These are phyloP conservation scores for Aphelinus atriplicis DNA, from an alignment of 1,140 invertebrate genomes.

Conservation along the genomic window DNA sequence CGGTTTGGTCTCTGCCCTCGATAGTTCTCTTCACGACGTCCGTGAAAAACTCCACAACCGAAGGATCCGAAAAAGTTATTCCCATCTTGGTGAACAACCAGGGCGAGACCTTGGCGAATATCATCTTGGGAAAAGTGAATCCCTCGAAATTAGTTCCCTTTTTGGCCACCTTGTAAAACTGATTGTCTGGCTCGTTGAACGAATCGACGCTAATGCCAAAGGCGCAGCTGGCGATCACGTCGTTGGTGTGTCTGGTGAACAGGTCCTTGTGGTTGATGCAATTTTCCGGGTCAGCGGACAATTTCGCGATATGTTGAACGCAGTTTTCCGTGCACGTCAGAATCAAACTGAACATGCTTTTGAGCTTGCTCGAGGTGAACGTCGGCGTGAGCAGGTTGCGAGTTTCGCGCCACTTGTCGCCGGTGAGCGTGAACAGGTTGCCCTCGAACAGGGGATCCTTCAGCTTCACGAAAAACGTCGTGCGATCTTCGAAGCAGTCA, in stretches of 20 bases:
- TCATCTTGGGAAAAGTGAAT: constrained; percentile 20
- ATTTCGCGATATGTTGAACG: background rate
- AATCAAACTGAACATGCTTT: constrained; percentile 59
- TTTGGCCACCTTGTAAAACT: constrained; percentile 54
- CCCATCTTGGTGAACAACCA: constrained; percentile 25
- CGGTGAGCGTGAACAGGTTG: constrained; percentile 66
- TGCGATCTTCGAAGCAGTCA: constrained; percentile 65
- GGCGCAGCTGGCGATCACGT: constrained; percentile 58
- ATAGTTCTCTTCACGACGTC: constrained; percentile 52
- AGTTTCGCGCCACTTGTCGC: constrained; percentile 68
- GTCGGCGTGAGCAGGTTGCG: constrained; percentile 68
- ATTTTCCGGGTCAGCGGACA: background rate
- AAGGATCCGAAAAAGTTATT: constrained; percentile 18
- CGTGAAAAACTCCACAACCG: constrained; percentile 43
- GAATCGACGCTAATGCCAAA: constrained; percentile 60
- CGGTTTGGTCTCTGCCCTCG: constrained; percentile 36
- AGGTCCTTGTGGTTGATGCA: constrained; percentile 49
- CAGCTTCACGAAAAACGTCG: background rate
- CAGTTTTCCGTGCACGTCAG: constrained; percentile 1
- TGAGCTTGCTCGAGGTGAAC: constrained; percentile 71
- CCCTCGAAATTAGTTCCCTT: constrained; percentile 45
- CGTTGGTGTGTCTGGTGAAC: constrained; percentile 55
- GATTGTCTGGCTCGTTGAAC: constrained; percentile 53
- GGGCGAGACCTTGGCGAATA: constrained; percentile 1
- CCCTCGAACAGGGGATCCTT: constrained; percentile 43